Evolutionary conservation across 1,140 invertebrate genomes (phyloP), one percentile per base, ranked within the genome.

Genomic region (Ceratina australensis): DNA sequence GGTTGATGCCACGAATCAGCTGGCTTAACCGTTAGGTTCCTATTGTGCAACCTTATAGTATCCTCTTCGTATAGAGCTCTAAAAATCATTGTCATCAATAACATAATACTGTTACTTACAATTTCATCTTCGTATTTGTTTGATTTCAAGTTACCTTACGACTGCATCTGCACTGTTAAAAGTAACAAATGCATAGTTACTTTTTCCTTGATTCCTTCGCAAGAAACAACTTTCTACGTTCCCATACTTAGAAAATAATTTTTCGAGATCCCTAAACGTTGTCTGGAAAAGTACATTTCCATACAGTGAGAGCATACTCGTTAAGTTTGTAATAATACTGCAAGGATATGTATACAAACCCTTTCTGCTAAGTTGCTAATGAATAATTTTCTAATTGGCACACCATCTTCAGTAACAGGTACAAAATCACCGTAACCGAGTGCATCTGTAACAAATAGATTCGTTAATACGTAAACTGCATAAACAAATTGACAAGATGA

Each of bases 1-100:
- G 91, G 91, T 74, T 92, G 91, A 82, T 92, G 90, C 91, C 91
- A 92, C 28, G 90, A 88, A 76, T 92, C 90, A 13, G 91, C 91
- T 64, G 89, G 79, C 13, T 86, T 78, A 0, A 92, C 88, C 81
- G 86, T 85, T 22, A 92, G 81, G 50, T 89, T 82, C 81, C 90
- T 84, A 66, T 89, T 90, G 63, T 92, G 90, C 24, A 92, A 80
- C 52, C 87, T 76, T 65, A 91, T 88, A 5, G 28, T 33, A 74
- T 80, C 66, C 72, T 86, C 87, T 69, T 50, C 77, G 20, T 72
- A 57, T 79, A 84, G 76, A 1, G 90, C 91, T 83, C 90, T 92
- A 54, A 20, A 81, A 83, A 76, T 56, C n/a, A 71, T 68, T 54
- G 20, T 16, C 50, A 63, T 28, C 15, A 71, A 24, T 5, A 24